These are phyloP conservation scores for Clinocottus analis DNA, from an alignment of 2,113 vertebrate species.

Conservation along the genomic window DNA sequence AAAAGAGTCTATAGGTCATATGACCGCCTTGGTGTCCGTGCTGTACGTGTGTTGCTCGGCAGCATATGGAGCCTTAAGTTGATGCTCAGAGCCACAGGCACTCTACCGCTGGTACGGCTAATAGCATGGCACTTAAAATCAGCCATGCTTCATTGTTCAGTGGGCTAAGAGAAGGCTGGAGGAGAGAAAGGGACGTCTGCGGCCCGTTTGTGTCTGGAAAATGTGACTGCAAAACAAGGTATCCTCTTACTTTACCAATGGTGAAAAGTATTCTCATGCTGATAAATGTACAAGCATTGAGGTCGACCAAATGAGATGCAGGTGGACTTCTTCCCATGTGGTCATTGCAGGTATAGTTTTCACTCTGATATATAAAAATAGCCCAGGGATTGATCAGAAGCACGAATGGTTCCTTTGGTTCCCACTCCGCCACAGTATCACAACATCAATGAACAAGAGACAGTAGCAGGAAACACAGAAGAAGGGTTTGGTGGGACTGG, in stretches of 20 bases:
- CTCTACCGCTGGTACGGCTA: constrained; percentile 27
- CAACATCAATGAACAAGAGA: constrained; percentile 19
- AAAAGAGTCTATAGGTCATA: neutral
- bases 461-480: constrained; percentile 27
- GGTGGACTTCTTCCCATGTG: constrained; percentile 26
- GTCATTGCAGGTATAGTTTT: constrained; percentile 10
- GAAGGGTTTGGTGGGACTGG: constrained; percentile 1
- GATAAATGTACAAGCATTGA: constrained; percentile 29
- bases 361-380: constrained; percentile 33
- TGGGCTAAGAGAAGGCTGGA: constrained; percentile 7
- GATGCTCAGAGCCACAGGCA: constrained; percentile 31
- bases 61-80: constrained; percentile 50
- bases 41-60: constrained; percentile 2
- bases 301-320: constrained; percentile 51
- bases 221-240: neutral
- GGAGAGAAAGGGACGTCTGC: neutral
- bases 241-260: neutral
- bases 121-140: constrained; percentile 53
- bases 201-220: neutral
- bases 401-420: constrained; percentile 20
- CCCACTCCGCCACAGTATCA: neutral
- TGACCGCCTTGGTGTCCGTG: neutral
- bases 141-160: constrained; percentile 49
- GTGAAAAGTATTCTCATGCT: neutral
- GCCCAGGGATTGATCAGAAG: constrained; percentile 36